phyloP scores from a whole-genome alignment of 2,113 vertebrate genomes.

The Ptyas mucosa region DNA sequence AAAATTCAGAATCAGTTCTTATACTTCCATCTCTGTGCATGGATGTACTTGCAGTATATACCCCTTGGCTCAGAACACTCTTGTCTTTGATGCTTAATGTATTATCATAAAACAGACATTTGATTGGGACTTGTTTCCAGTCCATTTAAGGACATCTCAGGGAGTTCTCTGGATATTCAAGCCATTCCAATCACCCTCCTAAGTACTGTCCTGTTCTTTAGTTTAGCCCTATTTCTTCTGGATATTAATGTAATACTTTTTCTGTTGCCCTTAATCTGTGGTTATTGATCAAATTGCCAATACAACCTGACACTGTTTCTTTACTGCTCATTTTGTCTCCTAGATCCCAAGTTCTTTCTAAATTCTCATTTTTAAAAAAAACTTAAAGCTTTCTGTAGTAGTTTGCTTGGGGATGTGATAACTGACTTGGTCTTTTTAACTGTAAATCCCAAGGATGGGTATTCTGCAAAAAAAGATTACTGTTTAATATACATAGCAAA shows the following conservation, averaged over 20 bases:
- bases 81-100: background rate
- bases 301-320: background rate
- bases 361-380: background rate
- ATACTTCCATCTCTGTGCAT: background rate
- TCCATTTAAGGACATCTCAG: background rate
- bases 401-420: background rate
- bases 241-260: background rate
- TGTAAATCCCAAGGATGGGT: background rate
- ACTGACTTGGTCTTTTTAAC: background rate
- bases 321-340: background rate
- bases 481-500: background rate
- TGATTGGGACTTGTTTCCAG: background rate
- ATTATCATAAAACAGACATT: background rate
- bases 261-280: background rate
- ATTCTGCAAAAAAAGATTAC: background rate
- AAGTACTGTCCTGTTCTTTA: background rate
- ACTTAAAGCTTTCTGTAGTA: background rate
- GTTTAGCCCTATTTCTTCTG: background rate
- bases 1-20: background rate
- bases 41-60: background rate
- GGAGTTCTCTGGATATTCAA: background rate
- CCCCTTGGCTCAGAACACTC: background rate
- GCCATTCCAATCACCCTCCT: background rate
- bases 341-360: background rate
- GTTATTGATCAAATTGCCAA: background rate